A percentile compares a stretch with the other conserved stretches of the same genome.
Evolutionary conservation across 2,113 vertebrate species (phyloP).

Genomic region (Nesospiza acunhae): DNA sequence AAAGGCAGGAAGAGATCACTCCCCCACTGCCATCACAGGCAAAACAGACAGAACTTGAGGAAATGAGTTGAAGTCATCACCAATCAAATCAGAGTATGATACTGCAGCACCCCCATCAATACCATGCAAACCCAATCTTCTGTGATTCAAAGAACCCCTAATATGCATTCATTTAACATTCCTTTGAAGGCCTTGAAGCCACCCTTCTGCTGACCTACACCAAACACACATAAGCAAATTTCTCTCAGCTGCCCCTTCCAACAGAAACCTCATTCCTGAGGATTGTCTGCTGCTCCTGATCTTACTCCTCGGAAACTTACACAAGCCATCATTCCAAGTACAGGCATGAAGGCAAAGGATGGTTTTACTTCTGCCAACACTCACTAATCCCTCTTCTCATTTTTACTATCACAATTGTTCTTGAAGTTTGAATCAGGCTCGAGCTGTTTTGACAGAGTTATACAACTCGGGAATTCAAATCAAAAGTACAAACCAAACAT

Average conservation of each 20-base stretch:
- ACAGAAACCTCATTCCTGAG: background rate
- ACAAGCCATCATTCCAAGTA: background rate
- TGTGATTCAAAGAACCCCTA: background rate
- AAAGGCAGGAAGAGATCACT: background rate
- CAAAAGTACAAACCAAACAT: background rate
- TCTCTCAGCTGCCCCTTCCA: background rate
- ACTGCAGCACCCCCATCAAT: background rate
- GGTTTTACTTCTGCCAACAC: background rate
- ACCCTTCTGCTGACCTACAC: rapidly evolving
- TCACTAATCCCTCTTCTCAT: background rate
- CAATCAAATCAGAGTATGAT: background rate
- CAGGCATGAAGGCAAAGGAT: rapidly evolving
- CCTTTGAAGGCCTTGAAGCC: background rate
- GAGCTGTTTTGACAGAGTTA: background rate
- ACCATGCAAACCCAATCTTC: background rate
- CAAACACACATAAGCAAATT: background rate
- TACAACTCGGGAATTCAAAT: background rate
- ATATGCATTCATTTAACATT: background rate
- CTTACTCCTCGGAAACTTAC: background rate
- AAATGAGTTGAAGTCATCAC: background rate
- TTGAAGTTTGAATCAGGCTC: background rate
- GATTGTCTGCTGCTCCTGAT: background rate
- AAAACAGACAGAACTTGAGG: background rate
- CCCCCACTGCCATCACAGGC: rapidly evolving
- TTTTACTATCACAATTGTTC: background rate